Conservation (phyloP, 2,888 invertebrate species). For the Julus scandinavius region DNA sequence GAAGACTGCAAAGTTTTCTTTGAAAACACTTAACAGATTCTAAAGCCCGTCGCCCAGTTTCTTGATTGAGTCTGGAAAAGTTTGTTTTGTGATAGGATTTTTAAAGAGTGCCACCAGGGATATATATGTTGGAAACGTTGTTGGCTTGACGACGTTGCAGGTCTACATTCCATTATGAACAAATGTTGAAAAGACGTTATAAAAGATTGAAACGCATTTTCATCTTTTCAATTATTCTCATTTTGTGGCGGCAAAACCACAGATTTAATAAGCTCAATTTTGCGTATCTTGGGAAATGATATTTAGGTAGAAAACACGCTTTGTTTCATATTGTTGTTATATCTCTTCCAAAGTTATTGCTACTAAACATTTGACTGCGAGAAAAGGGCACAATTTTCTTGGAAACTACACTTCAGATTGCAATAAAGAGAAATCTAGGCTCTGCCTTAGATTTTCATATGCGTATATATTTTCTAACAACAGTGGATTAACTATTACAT, state of each 20-base stretch:
- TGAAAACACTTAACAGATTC: constrained; percentile 36
- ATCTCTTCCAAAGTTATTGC: too few relatives aligned
- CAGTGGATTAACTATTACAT: too few relatives aligned
- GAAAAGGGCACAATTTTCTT: too few relatives aligned
- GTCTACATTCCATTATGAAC: not conserved
- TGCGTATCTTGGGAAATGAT: not conserved
- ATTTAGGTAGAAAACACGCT: too few relatives aligned
- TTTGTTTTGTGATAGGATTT: constrained; percentile 6
- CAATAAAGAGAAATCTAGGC: too few relatives aligned
- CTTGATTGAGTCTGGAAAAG: not conserved
- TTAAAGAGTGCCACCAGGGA: constrained; percentile 28
- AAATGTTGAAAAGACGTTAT: not conserved
- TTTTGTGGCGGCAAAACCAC: not conserved
- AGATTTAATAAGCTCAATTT: not conserved
- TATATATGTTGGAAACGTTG: not conserved
- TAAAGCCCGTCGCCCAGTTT: not conserved
- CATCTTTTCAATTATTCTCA: not conserved
- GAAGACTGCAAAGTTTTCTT: constrained; percentile 16
- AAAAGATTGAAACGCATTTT: not conserved
- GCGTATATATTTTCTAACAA: too few relatives aligned
- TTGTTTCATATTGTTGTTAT: too few relatives aligned
- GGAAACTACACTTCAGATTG: too few relatives aligned
- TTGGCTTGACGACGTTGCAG: not conserved
- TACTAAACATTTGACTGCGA: too few relatives aligned
- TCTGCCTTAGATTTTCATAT: too few relatives aligned